Evolutionary conservation across 2,113 vertebrate genomes (phyloP).

Genomic region (Vulpes vulpes): DNA sequence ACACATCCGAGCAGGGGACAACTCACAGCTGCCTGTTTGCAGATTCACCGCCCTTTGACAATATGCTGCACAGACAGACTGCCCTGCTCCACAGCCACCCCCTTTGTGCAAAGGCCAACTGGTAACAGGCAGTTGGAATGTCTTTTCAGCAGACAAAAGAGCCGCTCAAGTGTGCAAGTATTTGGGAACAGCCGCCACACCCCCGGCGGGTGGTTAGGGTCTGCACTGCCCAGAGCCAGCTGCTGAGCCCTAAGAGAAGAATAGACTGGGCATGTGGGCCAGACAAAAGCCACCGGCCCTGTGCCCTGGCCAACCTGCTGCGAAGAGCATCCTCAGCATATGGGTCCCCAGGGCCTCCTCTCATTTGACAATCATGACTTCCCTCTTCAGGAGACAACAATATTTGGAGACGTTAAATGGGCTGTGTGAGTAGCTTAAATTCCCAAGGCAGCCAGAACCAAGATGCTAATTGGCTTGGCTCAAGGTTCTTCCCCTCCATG

Average conservation of each 20-base stretch:
- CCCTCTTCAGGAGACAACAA: slow-evolving; percentile 82
- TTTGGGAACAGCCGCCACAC: slow-evolving; percentile 87
- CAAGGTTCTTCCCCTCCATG: slow-evolving; percentile 83
- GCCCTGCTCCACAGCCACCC: slow-evolving; percentile 57
- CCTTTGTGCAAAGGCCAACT: slow-evolving; percentile 84
- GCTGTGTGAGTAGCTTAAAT: slow-evolving; percentile 85
- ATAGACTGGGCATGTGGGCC: slow-evolving; percentile 86
- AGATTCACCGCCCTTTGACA: slow-evolving; percentile 86
- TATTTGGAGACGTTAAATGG: slow-evolving; percentile 85
- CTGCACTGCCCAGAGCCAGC: slow-evolving; percentile 86
- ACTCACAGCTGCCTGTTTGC: slow-evolving; percentile 86
- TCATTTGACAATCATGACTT: slow-evolving; percentile 87
- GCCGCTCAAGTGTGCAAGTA: slow-evolving; percentile 90
- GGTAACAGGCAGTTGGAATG: slow-evolving; percentile 90
- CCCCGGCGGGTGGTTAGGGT: slow-evolving; percentile 88
- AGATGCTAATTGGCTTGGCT: slow-evolving; percentile 89
- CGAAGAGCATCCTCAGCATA: slow-evolving; percentile 85
- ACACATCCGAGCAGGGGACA: slow-evolving; percentile 45
- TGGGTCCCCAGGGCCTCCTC: slow-evolving; percentile 85
- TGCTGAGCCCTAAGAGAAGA: slow-evolving; percentile 87
- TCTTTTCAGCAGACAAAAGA: slow-evolving; percentile 89
- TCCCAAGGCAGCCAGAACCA: slow-evolving; percentile 85
- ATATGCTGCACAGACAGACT: slow-evolving; percentile 86
- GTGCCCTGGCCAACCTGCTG: slow-evolving; percentile 82
- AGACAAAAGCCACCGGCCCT: slow-evolving; percentile 87